phyloP scores from a whole-genome alignment of 2,888 invertebrate genomes.

The Xylota segnis region DNA sequence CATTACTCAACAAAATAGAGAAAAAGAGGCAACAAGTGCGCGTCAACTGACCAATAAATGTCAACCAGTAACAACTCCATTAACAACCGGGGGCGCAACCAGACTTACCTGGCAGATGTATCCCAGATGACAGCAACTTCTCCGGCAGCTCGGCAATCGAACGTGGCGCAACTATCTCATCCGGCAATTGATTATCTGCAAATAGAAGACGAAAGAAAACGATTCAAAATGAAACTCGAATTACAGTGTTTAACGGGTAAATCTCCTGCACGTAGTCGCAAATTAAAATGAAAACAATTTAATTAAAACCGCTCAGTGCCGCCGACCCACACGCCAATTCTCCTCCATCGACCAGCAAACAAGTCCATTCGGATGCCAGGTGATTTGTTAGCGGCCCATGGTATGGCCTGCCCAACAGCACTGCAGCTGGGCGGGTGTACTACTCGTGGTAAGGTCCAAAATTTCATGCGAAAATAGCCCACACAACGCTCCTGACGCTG shows the following conservation, averaged over 20 bases:
- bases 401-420: conserved; percentile 13
- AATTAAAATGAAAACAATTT: conserved; percentile 76
- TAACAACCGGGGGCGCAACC: conserved; percentile 18
- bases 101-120: conserved; percentile 88
- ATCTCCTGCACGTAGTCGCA: conserved; percentile 66
- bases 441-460: conserved; percentile 16
- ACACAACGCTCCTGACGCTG: conserved; percentile 52
- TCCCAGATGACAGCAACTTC: conserved; percentile 88
- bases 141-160: conserved; percentile 88
- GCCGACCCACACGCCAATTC: conserved; percentile 53
- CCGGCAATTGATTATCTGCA: conserved; percentile 80
- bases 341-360: conserved; percentile 10
- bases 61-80: conserved; percentile 35
- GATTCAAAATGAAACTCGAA: conserved; percentile 61
- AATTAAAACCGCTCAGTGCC: conserved; percentile 61
- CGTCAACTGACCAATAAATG: conserved; percentile 37
- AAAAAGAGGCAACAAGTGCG: too few relatives aligned
- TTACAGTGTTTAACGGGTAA: conserved; percentile 72
- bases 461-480: conserved; percentile 54
- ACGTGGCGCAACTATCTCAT: conserved; percentile 86
- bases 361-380: conserved; percentile 51
- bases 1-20: background rate
- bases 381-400: conserved; percentile 32
- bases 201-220: conserved; percentile 71
- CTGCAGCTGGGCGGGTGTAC: conserved; percentile 25